Base-by-base conservation (phyloP, 1,140 invertebrate genomes). In the Elymnias hypermnestra region DNA sequence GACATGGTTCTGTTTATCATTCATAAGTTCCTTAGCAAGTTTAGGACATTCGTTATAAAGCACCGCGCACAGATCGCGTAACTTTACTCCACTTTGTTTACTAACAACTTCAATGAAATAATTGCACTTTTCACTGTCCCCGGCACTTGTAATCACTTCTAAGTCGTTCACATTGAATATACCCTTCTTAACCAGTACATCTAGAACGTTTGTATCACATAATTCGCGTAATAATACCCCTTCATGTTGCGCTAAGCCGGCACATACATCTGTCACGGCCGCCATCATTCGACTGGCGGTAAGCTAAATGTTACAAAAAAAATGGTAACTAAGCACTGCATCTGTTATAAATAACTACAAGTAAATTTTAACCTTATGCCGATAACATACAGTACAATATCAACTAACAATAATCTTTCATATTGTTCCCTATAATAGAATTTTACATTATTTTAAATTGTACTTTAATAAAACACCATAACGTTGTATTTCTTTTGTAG, bases 91-190 rank as follows among this genome's bases (percentile, higher is more conserved):
- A 70, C 71, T 79, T 73, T 86, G 81, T 84, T 87, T 87, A 74
- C 83, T 64, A 75, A 87, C 77, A 82, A 82, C 64, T 57, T 86
- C 79, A 43, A 87, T 72, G 49, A 87, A 87, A 60, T 73, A 79
- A 68, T 85, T 82, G 57, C 84, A 87, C 73, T 87, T 87, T 53
- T 87, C 84, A 63, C 64, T 63, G 50, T 84, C 79, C 23, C 61
- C 48, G 6, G 79, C 77, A 72, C 79, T 74, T 1, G 77, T 77
- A 54, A 87, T 83, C 41, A 77, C 71, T 56, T 87, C 83, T 35
- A 86, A 64, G 53, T 87, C 84, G 33, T 71, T 72, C 15, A 85
- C 51, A 65, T 62, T 79, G 38, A 87, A 73, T 33, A 87, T 63
- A 29, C 83, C 76, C 53, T 83, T 86, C 57, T 86, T 86, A 23